A percentile compares a stretch with the other conserved stretches of the same genome.
Evolutionary conservation across 1,140 invertebrate genomes (phyloP).

Genomic region (Stegodyphus mimosarum): DNA sequence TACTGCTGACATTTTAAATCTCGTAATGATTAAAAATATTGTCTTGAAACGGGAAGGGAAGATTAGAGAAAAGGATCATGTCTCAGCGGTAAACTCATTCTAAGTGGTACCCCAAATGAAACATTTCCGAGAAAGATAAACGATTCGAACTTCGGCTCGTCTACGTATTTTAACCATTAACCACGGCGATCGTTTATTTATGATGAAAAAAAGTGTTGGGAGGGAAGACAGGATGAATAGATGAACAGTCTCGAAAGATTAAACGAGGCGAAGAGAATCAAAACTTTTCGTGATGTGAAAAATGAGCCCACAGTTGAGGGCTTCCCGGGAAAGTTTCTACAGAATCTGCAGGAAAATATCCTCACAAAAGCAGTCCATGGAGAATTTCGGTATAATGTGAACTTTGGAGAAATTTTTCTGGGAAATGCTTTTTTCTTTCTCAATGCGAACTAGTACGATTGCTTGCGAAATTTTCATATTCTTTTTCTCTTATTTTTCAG

Average conservation of each 20-base stretch:
- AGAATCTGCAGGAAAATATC: too few relatives aligned
- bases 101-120: neutral
- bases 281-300: constrained; percentile 30
- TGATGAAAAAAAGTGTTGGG: neutral
- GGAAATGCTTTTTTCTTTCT: too few relatives aligned
- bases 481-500: constrained; percentile 66
- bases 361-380: too few relatives aligned
- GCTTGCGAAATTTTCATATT: neutral
- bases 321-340: constrained; percentile 2
- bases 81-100: neutral
- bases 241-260: constrained; percentile 32
- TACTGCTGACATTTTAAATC: too few relatives aligned
- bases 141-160: constrained; percentile 23
- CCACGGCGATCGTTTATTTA: constrained; percentile 24
- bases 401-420: too few relatives aligned
- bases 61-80: neutral
- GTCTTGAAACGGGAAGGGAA: too few relatives aligned
- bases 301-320: constrained; percentile 9
- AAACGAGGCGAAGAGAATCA: constrained; percentile 34
- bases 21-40: too few relatives aligned
- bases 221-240: constrained; percentile 18
- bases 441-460: too few relatives aligned
- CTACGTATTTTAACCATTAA: constrained; percentile 23
- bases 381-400: too few relatives aligned
- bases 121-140: constrained; percentile 31